These are phyloP conservation scores for Hippoglossus hippoglossus DNA, from an alignment of 2,797 vertebrate genomes.

Conservation along the genomic window DNA sequence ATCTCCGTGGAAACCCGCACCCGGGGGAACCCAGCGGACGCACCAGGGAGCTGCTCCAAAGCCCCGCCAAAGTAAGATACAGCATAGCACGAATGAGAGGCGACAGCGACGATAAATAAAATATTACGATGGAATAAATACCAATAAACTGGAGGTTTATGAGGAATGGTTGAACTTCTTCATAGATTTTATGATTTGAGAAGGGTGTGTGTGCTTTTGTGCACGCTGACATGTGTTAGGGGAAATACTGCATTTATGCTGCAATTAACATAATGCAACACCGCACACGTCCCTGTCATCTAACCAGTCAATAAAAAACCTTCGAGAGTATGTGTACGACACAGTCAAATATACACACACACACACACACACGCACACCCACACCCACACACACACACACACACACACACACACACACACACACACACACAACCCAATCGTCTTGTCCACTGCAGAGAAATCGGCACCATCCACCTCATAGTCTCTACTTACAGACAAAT, in stretches of 20 bases:
- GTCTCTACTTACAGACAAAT: constrained; percentile 68
- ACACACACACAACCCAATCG: not conserved
- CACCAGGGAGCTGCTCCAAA: constrained; percentile 54
- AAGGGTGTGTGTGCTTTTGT: not conserved
- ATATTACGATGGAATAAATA: constrained; percentile 9
- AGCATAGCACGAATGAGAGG: constrained; percentile 22
- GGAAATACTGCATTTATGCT: constrained; percentile 2
- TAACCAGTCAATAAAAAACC: not conserved
- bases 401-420: too few relatives aligned
- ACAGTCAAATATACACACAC: not conserved
- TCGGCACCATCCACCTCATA: constrained; percentile 13
- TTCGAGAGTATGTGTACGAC: too few relatives aligned
- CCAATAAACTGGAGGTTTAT: not conserved
- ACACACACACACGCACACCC: too few relatives aligned
- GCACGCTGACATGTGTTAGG: not conserved
- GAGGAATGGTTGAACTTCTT: not conserved
- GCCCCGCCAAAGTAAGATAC: constrained; percentile 39
- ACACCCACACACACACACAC: too few relatives aligned
- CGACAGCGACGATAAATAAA: constrained; percentile 2
- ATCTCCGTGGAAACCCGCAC: constrained; percentile 39
- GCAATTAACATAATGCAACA: constrained; percentile 3
- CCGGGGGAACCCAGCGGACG: constrained; percentile 29
- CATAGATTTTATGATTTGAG: too few relatives aligned
- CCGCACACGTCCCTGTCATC: not conserved
- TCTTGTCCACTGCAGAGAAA: constrained; percentile 30